Percentiles rank a stretch among this genome's conserved stretches.
phyloP scores from a whole-genome alignment of 2,797 vertebrate species.

The Ptychadena robeensis region DNA sequence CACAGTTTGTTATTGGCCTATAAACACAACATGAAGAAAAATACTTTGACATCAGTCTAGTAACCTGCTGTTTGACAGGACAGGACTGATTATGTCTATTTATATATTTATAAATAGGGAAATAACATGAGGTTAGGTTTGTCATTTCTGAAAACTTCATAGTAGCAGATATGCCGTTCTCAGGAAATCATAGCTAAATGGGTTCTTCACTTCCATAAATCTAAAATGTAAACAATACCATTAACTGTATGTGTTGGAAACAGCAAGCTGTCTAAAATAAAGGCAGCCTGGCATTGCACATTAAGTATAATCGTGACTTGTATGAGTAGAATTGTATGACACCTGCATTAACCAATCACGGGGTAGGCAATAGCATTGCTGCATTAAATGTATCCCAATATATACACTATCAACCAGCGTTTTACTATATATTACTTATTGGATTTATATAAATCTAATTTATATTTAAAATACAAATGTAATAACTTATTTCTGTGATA shows the following conservation, averaged over 20 bases:
- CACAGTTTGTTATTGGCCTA: not conserved
- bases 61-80: conserved; percentile 46
- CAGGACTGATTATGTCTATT: not conserved
- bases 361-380: not conserved
- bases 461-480: not conserved
- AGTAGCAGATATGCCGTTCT: conserved; percentile 34
- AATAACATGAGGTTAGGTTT: not conserved
- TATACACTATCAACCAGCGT: not conserved
- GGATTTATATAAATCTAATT: not conserved
- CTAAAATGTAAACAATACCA: no score
- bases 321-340: not conserved
- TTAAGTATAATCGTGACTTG: not conserved
- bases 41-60: conserved; percentile 13
- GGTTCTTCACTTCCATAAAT: not conserved
- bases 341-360: not conserved
- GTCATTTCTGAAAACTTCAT: not conserved
- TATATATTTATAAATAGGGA: not conserved
- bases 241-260: no score
- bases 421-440: not conserved
- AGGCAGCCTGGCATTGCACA: not conserved
- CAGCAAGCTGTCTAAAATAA: not conserved
- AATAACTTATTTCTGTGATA: not conserved
- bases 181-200: not conserved
- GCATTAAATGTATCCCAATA: not conserved
- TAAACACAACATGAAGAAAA: not conserved